These are phyloP conservation scores for Diuraphis noxia DNA, from an alignment of 1,140 invertebrate species.

Conservation along the genomic window DNA sequence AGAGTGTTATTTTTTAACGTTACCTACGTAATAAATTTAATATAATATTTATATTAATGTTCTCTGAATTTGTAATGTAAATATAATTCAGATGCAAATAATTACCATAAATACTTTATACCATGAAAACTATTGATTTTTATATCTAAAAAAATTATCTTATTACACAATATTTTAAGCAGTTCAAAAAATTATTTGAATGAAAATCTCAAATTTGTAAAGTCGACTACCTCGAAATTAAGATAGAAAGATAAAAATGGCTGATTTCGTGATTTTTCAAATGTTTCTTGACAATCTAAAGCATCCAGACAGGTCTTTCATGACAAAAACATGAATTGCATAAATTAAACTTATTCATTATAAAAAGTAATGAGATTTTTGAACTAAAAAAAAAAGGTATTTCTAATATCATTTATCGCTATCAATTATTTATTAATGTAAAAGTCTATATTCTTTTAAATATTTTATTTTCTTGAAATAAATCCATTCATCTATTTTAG, in stretches of 20 bases:
- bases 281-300: not conserved
- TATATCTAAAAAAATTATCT: not conserved
- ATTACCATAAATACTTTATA: not conserved
- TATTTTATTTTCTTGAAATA: not conserved
- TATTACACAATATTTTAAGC: not conserved
- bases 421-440: conserved; percentile 15
- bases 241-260: not conserved
- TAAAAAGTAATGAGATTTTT: not conserved
- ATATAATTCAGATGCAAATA: not conserved
- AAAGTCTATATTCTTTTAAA: not conserved
- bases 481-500: not conserved
- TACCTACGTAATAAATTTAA: not conserved
- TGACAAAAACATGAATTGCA: not conserved
- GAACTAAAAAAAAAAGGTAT: not conserved
- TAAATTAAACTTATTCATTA: conserved; percentile 13
- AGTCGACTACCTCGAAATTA: not conserved
- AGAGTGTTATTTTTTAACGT: not conserved
- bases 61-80: not conserved
- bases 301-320: not conserved
- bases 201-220: not conserved
- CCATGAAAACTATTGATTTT: not conserved
- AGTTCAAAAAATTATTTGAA: not conserved
- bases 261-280: not conserved
- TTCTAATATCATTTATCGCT: not conserved
- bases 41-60: not conserved